These are phyloP conservation scores for Chiloscyllium punctatum DNA, from an alignment of 2,797 vertebrate species.

Conservation along the genomic window DNA sequence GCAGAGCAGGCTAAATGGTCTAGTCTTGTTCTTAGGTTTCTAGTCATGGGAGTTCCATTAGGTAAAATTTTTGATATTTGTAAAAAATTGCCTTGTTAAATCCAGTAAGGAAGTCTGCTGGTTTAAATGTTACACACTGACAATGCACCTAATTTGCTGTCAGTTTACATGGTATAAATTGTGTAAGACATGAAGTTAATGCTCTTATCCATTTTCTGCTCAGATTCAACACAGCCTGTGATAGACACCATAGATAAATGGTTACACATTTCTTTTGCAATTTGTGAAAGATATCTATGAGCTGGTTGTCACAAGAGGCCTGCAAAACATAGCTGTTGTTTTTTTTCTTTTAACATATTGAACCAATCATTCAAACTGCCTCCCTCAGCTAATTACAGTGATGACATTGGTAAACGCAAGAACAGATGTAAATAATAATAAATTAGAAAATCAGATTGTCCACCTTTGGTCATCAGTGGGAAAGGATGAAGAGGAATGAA, in stretches of 20 bases:
- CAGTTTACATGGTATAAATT: constrained; percentile 14
- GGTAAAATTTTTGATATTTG: not conserved
- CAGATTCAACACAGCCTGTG: constrained; percentile 7
- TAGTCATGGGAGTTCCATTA: not conserved
- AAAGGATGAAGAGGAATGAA: not conserved
- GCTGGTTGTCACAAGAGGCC: not conserved
- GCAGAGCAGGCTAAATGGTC: no score
- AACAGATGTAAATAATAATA: constrained; percentile 34
- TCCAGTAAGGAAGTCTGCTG: not conserved
- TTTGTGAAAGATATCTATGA: constrained; percentile 3
- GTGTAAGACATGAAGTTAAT: constrained; percentile 26
- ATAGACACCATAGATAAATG: constrained; percentile 17
- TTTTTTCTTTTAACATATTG: constrained; percentile 22
- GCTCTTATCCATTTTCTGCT: constrained; percentile 15
- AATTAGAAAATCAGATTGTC: constrained; percentile 8
- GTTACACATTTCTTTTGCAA: constrained; percentile 5
- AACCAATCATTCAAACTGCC: constrained; percentile 26
- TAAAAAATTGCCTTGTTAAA: not conserved
- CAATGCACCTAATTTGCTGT: constrained; percentile 19
- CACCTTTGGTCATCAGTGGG: not conserved
- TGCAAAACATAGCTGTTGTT: constrained; percentile 14
- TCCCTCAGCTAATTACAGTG: constrained; percentile 17
- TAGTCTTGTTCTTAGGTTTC: no score
- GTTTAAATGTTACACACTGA: constrained; percentile 23
- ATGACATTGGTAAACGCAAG: constrained; percentile 30